Evolutionary conservation across 2,888 invertebrate genomes (phyloP).

Genomic region (Shargacucullia verbasci): DNA sequence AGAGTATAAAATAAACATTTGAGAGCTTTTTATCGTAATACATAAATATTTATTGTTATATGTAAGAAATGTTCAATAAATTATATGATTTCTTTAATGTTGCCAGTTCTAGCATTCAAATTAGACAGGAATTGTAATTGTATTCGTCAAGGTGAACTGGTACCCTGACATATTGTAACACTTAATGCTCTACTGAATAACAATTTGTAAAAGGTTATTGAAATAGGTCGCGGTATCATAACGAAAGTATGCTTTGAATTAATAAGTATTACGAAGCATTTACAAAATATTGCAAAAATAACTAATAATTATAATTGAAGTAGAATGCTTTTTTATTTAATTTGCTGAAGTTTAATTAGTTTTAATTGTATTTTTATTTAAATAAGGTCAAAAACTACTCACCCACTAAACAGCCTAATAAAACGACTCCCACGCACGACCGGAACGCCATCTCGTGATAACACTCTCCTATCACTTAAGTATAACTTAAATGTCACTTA

Average conservation of each 20-base stretch:
- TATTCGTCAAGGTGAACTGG: constrained; percentile 64
- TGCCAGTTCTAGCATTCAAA: constrained; percentile 45
- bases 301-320: too few relatives aligned
- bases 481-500: constrained; percentile 77
- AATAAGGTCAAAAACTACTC: constrained; percentile 57
- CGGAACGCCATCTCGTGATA: constrained; percentile 81
- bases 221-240: constrained; percentile 48
- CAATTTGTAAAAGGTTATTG: constrained; percentile 56
- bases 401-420: constrained; percentile 82
- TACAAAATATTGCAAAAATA: too few relatives aligned
- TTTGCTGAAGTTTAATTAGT: background rate
- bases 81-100: constrained; percentile 9
- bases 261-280: background rate
- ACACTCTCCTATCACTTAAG: constrained; percentile 69
- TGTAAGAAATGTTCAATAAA: too few relatives aligned
- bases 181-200: constrained; percentile 52
- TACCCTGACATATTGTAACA: constrained; percentile 61
- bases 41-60: background rate
- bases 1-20: constrained; percentile 11
- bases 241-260: constrained; percentile 36
- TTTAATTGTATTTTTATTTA: background rate
- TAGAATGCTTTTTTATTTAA: background rate
- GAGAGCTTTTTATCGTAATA: background rate
- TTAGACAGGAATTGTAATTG: constrained; percentile 62
- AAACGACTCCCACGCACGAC: constrained; percentile 72